phyloP scores from a whole-genome alignment of 2,797 vertebrate genomes.

The Furcifer pardalis region DNA sequence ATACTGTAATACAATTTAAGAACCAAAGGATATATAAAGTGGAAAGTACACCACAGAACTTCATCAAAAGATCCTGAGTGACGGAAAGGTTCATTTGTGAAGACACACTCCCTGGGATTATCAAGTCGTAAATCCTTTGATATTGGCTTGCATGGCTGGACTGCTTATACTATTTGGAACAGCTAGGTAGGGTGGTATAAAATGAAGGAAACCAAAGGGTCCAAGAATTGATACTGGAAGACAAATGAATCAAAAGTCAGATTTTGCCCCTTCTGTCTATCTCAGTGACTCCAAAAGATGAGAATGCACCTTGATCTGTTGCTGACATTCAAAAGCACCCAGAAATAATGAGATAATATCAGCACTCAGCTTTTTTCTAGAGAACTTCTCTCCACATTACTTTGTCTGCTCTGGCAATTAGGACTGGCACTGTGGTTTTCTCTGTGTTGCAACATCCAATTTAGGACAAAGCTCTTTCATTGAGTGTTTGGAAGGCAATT shows the following conservation, averaged over 20 bases:
- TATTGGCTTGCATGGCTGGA: not conserved
- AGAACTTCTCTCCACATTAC: conserved; percentile 52
- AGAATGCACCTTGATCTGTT: conserved; percentile 51
- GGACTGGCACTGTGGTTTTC: conserved; percentile 43
- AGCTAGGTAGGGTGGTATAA: conserved; percentile 24
- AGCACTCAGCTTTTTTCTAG: conserved; percentile 45
- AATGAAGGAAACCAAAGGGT: conserved; percentile 15
- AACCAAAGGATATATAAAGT: too few relatives aligned
- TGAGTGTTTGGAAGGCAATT: conserved; percentile 37
- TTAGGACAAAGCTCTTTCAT: conserved; percentile 39
- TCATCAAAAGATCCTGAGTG: not conserved
- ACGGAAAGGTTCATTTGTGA: not conserved
- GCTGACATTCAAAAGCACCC: conserved; percentile 64
- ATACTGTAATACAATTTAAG: too few relatives aligned
- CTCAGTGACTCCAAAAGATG: conserved; percentile 62
- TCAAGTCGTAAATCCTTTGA: conserved; percentile 5
- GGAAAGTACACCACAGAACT: too few relatives aligned
- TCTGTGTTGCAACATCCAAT: conserved; percentile 51
- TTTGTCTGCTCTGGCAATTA: conserved; percentile 56
- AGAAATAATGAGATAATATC: conserved; percentile 66
- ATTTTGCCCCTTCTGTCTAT: conserved; percentile 69
- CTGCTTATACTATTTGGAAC: conserved; percentile 15
- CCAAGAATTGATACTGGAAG: conserved; percentile 34
- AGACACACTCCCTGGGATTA: not conserved
- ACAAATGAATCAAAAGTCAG: conserved; percentile 57